phyloP scores from a whole-genome alignment of 2,797 vertebrate species.

The Menidia menidia region DNA sequence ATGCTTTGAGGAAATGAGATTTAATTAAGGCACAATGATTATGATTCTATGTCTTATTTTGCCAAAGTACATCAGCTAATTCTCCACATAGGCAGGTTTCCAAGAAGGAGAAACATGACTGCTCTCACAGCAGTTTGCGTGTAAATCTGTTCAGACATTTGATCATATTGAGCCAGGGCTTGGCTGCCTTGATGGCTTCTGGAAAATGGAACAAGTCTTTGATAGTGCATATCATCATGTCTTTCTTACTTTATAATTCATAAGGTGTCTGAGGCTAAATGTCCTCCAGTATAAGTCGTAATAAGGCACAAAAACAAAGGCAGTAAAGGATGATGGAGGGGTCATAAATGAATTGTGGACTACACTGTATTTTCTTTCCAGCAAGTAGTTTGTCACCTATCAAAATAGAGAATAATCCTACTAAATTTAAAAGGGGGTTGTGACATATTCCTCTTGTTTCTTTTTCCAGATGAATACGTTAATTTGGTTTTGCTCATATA shows the following conservation, averaged over 20 bases:
- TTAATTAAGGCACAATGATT: slow-evolving; percentile 59
- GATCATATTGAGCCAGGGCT: slow-evolving; percentile 1
- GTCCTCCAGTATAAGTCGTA: slow-evolving; percentile 13
- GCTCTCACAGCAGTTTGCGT: slow-evolving; percentile 10
- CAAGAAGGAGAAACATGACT: slow-evolving; percentile 22
- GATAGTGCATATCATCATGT: slow-evolving; percentile 21
- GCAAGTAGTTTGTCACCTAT: slow-evolving; percentile 14
- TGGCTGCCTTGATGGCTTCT: slow-evolving; percentile 26
- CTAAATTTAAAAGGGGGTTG: slow-evolving; percentile 18
- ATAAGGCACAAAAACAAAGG: slow-evolving; percentile 4
- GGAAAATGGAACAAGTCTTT: slow-evolving; percentile 25
- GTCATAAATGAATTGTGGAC: slow-evolving; percentile 26
- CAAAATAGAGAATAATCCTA: slow-evolving; percentile 5
- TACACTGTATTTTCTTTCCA: slow-evolving; percentile 8
- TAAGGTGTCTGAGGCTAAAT: slow-evolving; percentile 30
- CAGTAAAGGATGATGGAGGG: slow-evolving; percentile 28
- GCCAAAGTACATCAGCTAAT: slow-evolving; percentile 40
- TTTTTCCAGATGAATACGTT: background rate
- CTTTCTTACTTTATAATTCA: slow-evolving; percentile 43
- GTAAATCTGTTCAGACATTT: slow-evolving; percentile 25
- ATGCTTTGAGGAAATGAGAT: slow-evolving; percentile 55
- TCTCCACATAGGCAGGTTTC: slow-evolving; percentile 16
- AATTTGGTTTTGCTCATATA: background rate
- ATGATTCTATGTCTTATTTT: slow-evolving; percentile 34
- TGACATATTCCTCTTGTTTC: background rate